A percentile compares a stretch with the other conserved stretches of the same genome.
phyloP scores from a whole-genome alignment of 2,113 vertebrate species.

The Astatotilapia flaviijosephi region DNA sequence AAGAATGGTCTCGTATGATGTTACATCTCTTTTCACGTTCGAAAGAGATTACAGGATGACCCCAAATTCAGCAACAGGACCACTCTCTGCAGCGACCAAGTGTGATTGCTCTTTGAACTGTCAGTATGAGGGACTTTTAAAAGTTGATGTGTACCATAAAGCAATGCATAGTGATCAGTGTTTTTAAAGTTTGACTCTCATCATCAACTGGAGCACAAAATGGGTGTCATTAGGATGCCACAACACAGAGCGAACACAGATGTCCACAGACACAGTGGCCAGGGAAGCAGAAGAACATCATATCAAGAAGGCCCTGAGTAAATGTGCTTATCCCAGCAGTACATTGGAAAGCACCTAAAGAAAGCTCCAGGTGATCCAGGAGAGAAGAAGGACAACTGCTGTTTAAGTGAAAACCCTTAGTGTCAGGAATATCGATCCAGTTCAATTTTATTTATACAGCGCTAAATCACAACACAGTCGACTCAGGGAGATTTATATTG shows the following conservation, averaged over 20 bases:
- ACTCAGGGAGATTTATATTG: rapidly evolving
- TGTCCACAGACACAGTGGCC: rapidly evolving
- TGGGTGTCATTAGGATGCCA: not conserved
- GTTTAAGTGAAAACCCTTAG: not conserved
- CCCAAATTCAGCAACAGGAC: not conserved
- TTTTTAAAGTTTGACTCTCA: not conserved
- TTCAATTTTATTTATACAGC: not conserved
- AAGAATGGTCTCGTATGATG: not conserved
- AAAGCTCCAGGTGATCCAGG: not conserved
- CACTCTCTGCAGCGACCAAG: rapidly evolving
- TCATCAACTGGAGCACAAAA: not conserved
- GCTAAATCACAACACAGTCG: not conserved
- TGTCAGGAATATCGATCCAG: not conserved
- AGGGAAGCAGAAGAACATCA: not conserved
- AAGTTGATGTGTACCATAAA: not conserved
- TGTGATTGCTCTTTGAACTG: not conserved
- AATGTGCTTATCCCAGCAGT: rapidly evolving
- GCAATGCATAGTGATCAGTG: not conserved
- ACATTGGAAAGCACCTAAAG: not conserved
- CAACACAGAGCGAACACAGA: not conserved
- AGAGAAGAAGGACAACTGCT: not conserved
- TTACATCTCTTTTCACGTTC: not conserved
- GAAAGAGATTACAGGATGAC: not conserved
- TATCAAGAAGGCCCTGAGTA: not conserved
- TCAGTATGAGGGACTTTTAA: not conserved